phyloP scores from a whole-genome alignment of 2,888 invertebrate species.

The Formica aserva region DNA sequence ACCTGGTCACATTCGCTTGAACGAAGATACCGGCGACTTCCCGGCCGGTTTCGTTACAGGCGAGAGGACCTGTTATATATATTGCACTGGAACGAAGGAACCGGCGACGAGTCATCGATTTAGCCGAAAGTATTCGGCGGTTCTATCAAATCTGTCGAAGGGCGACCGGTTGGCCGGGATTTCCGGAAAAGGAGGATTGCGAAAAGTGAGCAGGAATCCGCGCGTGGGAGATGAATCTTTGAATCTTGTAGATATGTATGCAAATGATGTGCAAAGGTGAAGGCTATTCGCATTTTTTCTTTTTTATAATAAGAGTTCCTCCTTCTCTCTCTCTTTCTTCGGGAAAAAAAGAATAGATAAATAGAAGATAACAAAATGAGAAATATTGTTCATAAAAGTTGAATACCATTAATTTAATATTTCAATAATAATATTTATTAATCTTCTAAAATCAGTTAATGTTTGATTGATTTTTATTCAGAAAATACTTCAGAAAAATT shows the following conservation, averaged over 20 bases:
- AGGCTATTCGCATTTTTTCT: neutral
- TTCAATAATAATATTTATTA: neutral
- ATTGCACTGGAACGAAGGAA: neutral
- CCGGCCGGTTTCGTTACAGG: neutral
- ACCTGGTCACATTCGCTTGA: neutral
- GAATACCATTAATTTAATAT: neutral
- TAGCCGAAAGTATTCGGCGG: neutral
- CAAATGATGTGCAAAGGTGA: neutral
- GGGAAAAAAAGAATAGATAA: neutral
- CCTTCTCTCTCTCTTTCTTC: neutral
- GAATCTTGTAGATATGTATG: neutral
- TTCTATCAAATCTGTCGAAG: neutral
- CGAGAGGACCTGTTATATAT: conserved; percentile 18
- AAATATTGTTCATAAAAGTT: neutral
- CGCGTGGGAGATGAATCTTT: neutral
- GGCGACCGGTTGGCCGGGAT: neutral
- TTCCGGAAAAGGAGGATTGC: conserved; percentile 23
- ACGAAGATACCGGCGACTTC: neutral
- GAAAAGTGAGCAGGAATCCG: neutral
- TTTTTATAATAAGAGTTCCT: neutral
- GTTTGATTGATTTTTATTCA: neutral
- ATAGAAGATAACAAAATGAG: neutral
- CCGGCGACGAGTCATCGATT: neutral
- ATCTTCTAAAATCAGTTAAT: neutral
- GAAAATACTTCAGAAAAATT: neutral